Percentiles rank a stretch among this genome's conserved stretches.
Conservation (phyloP, 2,797 vertebrate species). For the Notamacropus eugenii region DNA sequence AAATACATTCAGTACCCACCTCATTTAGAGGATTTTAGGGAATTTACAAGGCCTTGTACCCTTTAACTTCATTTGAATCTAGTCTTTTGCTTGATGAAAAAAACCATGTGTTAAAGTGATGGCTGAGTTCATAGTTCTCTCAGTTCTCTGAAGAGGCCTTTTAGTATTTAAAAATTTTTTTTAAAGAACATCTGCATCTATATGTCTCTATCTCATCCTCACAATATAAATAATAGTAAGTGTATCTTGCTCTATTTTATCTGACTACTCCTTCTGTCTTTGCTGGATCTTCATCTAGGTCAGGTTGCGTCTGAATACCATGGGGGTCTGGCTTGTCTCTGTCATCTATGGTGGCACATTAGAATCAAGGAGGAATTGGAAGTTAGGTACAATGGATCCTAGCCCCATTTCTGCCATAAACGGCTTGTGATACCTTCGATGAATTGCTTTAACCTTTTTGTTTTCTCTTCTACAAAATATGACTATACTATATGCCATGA, state of each 20-base stretch:
- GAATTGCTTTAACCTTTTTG: not conserved
- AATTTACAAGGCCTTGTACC: not conserved
- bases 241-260: not conserved
- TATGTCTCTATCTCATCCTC: not conserved
- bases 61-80: constrained; percentile 37
- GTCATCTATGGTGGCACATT: not conserved
- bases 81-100: constrained; percentile 36
- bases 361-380: not conserved
- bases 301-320: not conserved
- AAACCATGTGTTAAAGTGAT: not conserved
- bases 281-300: not conserved
- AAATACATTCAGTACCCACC: not conserved
- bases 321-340: not conserved
- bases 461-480: not conserved
- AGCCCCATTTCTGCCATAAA: not conserved
- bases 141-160: not conserved
- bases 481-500: not conserved
- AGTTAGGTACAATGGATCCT: not conserved
- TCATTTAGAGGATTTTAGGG: not conserved
- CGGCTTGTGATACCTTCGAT: not conserved
- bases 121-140: not conserved
- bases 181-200: not conserved
- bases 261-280: not conserved
- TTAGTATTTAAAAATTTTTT: not conserved
- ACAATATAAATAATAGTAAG: constrained; percentile 9